Base-by-base conservation (phyloP, 2,888 invertebrate genomes). In the Notodonta ziczac region DNA sequence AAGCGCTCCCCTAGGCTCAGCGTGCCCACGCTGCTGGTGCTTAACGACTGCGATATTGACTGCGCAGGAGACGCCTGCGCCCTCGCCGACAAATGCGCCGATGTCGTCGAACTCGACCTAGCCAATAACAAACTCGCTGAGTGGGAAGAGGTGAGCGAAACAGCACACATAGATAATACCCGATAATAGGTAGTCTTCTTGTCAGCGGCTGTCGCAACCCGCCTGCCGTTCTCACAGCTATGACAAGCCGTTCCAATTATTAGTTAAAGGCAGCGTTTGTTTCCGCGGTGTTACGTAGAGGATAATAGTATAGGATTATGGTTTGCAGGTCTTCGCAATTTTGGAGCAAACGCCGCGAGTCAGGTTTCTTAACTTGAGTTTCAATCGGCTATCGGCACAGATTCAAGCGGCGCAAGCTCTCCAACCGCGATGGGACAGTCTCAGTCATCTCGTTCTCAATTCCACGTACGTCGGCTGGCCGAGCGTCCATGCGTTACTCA, bases 101-200 rank as follows among this genome's bases (percentile, higher is more conserved):
- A 97, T 76, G 98, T 99, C n/a, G 96, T 97, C 76, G 99, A 99
- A 88, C 94, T 99, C 74, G 99, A 99, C 87, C 94, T 99, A 76
- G 98, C 98, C 51, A 97, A 98, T 85, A 99, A 99, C 89, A 97
- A 97, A 85, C 95, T 99, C 32, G 95, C 96, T 65, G 96, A 97
- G 81, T 98, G 98, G 98, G 95, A 95, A 74, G 98, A 99, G 95
- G 97, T 97, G 90, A 88, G 83, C 64, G 60, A 57, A 55, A 35
- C 32, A 42, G 50, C 8, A 48, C 24, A 59, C 60, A 61, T 35
- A 59, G 46, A 62, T 46, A 53, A 64, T 63, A 58, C 56, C 12
- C 16, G 56, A 32, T 52, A 44, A 57, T 56, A 55, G 35, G 57
- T 58, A 63, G 46, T 35, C 59, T 62, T 57, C 58, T 65, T 69